Evolutionary conservation across 1,140 invertebrate genomes (phyloP).

Genomic region (Calephelis virginiensis): DNA sequence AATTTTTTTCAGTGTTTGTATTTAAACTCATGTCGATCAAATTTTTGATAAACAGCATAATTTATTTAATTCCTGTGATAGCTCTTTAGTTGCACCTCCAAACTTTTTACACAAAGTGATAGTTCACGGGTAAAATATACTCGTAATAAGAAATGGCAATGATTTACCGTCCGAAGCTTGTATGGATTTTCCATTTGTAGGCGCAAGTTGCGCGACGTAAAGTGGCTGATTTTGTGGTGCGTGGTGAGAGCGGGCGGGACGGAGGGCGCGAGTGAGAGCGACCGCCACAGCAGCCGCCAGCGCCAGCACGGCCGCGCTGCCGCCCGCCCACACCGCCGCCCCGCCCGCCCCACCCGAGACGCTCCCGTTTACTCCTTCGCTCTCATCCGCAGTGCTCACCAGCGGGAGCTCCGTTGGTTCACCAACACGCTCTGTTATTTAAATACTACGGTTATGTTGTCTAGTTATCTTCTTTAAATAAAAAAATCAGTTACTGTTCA

Average conservation of each 20-base stretch:
- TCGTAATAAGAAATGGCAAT: background rate
- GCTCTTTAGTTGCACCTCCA: background rate
- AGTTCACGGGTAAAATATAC: background rate
- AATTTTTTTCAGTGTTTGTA: too few species aligned
- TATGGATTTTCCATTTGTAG: constrained; percentile 45
- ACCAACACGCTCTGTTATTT: constrained; percentile 45
- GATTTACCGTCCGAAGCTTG: constrained; percentile 31
- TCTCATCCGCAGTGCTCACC: constrained; percentile 14
- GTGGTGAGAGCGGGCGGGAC: constrained; percentile 26
- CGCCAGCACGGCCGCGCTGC: constrained; percentile 29
- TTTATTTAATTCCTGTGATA: too few species aligned
- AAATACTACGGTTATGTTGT: background rate
- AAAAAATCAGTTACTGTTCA: too few species aligned
- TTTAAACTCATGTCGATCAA: too few species aligned
- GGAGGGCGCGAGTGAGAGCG: constrained; percentile 26
- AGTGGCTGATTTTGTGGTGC: constrained; percentile 39
- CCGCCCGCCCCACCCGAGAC: constrained; percentile 25
- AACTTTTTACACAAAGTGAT: background rate
- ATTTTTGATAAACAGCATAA: too few species aligned
- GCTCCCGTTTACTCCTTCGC: constrained; percentile 18
- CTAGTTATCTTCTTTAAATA: too few species aligned
- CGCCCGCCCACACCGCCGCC: constrained; percentile 19
- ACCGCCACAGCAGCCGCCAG: constrained; percentile 39
- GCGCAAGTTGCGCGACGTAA: constrained; percentile 45
- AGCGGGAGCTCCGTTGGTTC: constrained; percentile 46